Percentiles rank a stretch among this genome's conserved stretches.
Conservation (phyloP, 2,113 vertebrate species). For the Muscicapa adusta region DNA sequence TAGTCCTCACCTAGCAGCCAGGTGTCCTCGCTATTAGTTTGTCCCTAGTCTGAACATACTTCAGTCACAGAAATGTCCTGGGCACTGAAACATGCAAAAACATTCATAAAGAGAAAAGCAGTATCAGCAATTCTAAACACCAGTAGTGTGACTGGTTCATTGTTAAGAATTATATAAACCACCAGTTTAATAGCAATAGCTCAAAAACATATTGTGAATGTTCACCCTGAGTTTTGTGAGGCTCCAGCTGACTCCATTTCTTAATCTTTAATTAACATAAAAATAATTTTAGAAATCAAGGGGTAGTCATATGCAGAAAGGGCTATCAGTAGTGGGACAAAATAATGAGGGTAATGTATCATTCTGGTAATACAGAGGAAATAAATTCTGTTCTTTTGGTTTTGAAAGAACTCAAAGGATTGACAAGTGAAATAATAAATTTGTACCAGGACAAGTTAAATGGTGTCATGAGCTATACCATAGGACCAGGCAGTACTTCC, state of each 20-base stretch:
- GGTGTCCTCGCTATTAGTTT: not conserved
- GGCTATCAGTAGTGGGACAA: not conserved
- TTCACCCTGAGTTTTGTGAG: not conserved
- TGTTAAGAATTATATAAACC: not conserved
- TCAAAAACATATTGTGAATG: not conserved
- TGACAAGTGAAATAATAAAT: not conserved
- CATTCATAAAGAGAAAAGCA: not conserved
- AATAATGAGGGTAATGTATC: not conserved
- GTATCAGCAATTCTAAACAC: not conserved
- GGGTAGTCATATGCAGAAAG: not conserved
- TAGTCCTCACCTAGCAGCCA: not conserved
- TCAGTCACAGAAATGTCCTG: not conserved
- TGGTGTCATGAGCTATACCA: not conserved
- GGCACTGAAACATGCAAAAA: not conserved
- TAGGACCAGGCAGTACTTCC: not conserved
- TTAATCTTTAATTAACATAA: not conserved
- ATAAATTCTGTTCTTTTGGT: not conserved
- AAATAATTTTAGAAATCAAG: not conserved
- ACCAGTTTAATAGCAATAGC: not conserved
- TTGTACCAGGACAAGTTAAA: not conserved
- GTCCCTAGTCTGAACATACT: not conserved
- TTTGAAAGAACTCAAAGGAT: not conserved
- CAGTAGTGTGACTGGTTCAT: not conserved
- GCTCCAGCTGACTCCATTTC: not conserved
- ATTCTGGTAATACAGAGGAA: not conserved